Evolutionary conservation across 37 sponge, comb jelly and placozoan genomes (phyloP).

Genomic region (Eunapius fragilis): DNA sequence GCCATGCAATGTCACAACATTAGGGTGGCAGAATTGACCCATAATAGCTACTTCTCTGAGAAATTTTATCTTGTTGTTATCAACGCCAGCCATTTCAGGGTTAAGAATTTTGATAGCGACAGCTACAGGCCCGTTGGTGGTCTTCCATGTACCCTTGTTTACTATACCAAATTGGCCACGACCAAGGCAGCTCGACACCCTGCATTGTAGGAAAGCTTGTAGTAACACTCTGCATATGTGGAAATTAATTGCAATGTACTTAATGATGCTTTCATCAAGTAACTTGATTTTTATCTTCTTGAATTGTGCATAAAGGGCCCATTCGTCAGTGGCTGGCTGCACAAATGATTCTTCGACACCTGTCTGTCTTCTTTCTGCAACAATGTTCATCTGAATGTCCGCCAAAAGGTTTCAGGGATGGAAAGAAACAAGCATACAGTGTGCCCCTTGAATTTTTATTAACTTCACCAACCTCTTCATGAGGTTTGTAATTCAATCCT

Average conservation of each 20-base stretch:
- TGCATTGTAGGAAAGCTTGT: background rate
- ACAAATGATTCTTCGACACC: background rate
- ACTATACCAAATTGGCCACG: constrained; percentile 75
- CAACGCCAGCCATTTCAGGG: background rate
- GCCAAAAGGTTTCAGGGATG: too few species aligned
- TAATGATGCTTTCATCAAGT: constrained; percentile 4
- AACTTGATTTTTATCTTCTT: constrained; percentile 14
- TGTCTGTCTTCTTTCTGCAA: background rate
- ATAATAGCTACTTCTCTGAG: constrained; percentile 81
- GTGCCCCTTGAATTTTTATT: background rate
- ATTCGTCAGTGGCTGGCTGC: constrained; percentile 45
- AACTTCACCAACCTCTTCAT: background rate
- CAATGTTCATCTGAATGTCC: background rate
- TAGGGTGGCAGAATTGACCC: constrained; percentile 74
- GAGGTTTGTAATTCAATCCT: background rate
- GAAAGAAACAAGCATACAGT: too few species aligned
- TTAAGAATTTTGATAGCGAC: constrained; percentile 67
- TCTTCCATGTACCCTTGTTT: constrained; percentile 36
- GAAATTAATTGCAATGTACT: background rate
- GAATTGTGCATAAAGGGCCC: constrained; percentile 48
- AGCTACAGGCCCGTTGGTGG: constrained; percentile 17
- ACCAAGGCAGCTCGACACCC: constrained; percentile 42
- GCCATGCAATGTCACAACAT: constrained; percentile 71
- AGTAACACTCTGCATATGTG: background rate
- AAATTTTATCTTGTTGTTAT: constrained; percentile 50